phyloP scores from a whole-genome alignment of 1,140 invertebrate genomes.

The Cydia fagiglandana region DNA sequence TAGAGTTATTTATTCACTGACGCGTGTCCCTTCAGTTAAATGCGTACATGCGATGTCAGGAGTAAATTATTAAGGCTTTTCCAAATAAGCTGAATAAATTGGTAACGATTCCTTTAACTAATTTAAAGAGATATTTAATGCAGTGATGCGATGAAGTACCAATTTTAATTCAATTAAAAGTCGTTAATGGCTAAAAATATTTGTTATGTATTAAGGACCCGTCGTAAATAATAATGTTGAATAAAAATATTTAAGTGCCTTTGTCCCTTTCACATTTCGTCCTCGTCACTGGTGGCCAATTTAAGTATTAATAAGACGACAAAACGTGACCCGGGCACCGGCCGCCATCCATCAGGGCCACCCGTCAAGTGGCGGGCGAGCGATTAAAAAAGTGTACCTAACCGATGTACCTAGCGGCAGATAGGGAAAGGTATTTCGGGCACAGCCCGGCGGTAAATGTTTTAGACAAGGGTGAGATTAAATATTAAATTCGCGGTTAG shows the following conservation, averaged over 20 bases:
- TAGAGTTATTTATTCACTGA: slow-evolving; percentile 27
- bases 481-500: slow-evolving; percentile 77
- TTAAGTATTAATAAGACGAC: slow-evolving; percentile 79
- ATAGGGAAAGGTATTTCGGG: slow-evolving; percentile 68
- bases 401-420: slow-evolving; percentile 57
- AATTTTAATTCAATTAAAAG: background rate
- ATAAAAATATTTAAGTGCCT: slow-evolving; percentile 28
- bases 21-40: slow-evolving; percentile 26
- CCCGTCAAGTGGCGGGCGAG: slow-evolving; percentile 70
- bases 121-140: too few species aligned
- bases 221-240: slow-evolving; percentile 20
- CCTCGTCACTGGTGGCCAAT: slow-evolving; percentile 72
- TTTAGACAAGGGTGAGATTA: slow-evolving; percentile 77
- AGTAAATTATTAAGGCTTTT: background rate
- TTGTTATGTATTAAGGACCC: slow-evolving; percentile 1
- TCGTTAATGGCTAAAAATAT: background rate
- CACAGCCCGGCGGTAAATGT: slow-evolving; percentile 64
- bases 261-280: slow-evolving; percentile 50
- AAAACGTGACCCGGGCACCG: slow-evolving; percentile 69
- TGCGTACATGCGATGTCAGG: background rate
- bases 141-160: background rate
- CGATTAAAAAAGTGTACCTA: slow-evolving; percentile 76
- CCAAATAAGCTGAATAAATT: background rate
- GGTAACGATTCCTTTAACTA: background rate
- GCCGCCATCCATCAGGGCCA: slow-evolving; percentile 71